These are phyloP conservation scores for Pseudeuparius sepicola DNA, from an alignment of 2,888 invertebrate species.

Conservation along the genomic window DNA sequence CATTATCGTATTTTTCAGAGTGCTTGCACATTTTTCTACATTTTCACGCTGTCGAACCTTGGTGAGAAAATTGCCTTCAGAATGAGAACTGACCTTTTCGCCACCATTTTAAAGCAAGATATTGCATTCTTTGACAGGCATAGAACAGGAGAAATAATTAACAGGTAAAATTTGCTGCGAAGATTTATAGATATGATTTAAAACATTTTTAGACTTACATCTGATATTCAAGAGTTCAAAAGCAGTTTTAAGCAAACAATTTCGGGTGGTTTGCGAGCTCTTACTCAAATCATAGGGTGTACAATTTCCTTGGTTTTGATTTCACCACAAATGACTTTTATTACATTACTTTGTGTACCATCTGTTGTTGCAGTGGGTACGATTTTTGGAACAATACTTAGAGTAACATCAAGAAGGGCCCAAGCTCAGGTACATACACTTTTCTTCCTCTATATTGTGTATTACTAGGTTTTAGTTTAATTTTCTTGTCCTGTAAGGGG, in stretches of 20 bases:
- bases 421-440: constrained; percentile 84
- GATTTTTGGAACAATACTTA: constrained; percentile 66
- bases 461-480: too few relatives aligned
- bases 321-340: constrained; percentile 80
- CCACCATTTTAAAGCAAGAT: constrained; percentile 75
- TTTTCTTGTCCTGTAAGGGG: too few relatives aligned
- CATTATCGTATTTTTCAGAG: constrained; percentile 37
- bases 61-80: constrained; percentile 81
- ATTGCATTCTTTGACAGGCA: constrained; percentile 85
- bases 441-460: too few relatives aligned
- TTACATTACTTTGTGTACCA: constrained; percentile 79
- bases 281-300: constrained; percentile 76
- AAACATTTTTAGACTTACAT: constrained; percentile 57
- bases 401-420: constrained; percentile 66
- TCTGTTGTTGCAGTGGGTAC: constrained; percentile 78
- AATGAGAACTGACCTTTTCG: constrained; percentile 73
- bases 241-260: constrained; percentile 90
- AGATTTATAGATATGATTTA: too few relatives aligned
- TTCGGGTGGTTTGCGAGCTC: constrained; percentile 81
- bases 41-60: constrained; percentile 73
- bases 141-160: constrained; percentile 85
- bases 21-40: constrained; percentile 83
- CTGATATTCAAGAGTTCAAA: constrained; percentile 95
- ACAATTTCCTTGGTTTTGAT: constrained; percentile 71
- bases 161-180: constrained; percentile 56